Base-by-base conservation (phyloP, 2,888 invertebrate species). In the Seira musarum region DNA sequence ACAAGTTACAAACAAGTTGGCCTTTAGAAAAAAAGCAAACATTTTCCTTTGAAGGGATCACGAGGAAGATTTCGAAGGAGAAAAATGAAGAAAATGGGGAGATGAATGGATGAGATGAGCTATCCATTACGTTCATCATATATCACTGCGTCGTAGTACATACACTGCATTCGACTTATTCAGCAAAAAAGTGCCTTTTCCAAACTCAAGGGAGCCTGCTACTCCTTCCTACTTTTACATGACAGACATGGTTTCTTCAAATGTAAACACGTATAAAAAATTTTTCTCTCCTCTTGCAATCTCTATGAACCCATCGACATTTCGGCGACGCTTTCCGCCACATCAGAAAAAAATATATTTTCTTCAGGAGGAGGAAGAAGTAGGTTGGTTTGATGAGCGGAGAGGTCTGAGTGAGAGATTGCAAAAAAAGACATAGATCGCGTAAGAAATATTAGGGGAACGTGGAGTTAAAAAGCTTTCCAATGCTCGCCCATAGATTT, bases 401-500 rank as follows among this genome's bases (percentile, higher is more conserved):
- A 21, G 63, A 30, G 30, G 30, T 60, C 2, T 49, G 60, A 21
- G 8, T 21, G 60, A 60, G 21, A 60, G 60, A 60, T 60, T 40
- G 35, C 40, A 24, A 67, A 67, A 49, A 67, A 22, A 15, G 60
- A 60, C 60, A 60, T 60, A 24, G 15, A 73, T 35, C 49, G 64
- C 46, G 49, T 64, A 74, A 74, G 74, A 80, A 80, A 80, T 80
- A 74, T 80, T 71, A 65, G 65, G 65, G 68, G 73, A 73, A 73
- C 77, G 69, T 81, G 71, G 63, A 80, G 82, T 60, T 82, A 82
- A 79, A 82, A 82, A 79, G 79, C 82, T 82, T 81, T 82, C 78
- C 74, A 66, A 65, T 81, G 81, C 77, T 81, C 65, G 71, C 67
- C 70, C 75, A 75, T 80, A 80, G 69, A 80, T 75, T 80, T 71